phyloP scores from a whole-genome alignment of 2,797 vertebrate species.

The Phoebastria nigripes region DNA sequence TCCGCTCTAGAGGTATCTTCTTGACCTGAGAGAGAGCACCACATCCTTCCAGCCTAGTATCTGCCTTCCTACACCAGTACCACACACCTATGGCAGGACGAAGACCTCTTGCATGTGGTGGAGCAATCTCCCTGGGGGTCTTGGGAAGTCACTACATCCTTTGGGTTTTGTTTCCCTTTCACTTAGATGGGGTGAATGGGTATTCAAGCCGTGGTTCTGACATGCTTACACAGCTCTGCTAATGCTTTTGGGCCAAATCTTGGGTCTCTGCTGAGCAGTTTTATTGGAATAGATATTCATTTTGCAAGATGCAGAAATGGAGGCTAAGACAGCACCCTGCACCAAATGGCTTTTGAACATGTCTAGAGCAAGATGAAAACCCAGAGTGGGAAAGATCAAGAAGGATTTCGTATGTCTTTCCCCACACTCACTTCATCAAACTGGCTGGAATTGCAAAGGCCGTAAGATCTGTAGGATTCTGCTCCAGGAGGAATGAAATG shows the following conservation, averaged over 20 bases:
- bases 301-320: neutral
- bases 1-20: neutral
- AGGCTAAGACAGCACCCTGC: neutral
- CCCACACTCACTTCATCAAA: slow-evolving; percentile 59
- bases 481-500: slow-evolving; percentile 71
- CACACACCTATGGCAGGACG: neutral
- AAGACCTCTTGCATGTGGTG: neutral
- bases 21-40: neutral
- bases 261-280: neutral
- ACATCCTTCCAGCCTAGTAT: neutral
- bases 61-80: neutral
- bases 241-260: neutral
- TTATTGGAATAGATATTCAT: neutral
- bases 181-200: neutral
- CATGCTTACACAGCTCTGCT: neutral
- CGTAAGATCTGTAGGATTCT: slow-evolving; percentile 54
- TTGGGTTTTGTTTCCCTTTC: neutral
- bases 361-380: neutral
- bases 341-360: neutral
- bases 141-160: neutral
- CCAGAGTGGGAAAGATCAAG: neutral
- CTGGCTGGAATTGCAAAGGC: slow-evolving; percentile 61
- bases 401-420: neutral
- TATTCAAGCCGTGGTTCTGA: neutral
- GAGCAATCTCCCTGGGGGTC: neutral